A percentile compares a stretch with the other conserved stretches of the same genome.
phyloP scores from a whole-genome alignment of 2,113 vertebrate species.

The Callipepla squamata region DNA sequence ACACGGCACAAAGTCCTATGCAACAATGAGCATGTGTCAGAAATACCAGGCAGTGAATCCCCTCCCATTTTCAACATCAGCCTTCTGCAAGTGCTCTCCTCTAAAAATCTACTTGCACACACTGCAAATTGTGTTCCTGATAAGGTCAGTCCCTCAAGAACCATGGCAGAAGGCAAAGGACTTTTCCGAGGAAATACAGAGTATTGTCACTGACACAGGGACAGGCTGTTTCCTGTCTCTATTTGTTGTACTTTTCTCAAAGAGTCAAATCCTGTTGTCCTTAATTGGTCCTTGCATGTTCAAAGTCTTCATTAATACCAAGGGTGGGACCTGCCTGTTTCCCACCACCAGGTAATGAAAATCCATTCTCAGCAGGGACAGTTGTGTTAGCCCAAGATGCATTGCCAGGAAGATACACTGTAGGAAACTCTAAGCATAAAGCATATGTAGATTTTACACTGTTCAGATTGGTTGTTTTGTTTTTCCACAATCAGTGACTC shows the following conservation, averaged over 20 bases:
- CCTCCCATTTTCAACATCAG: not conserved
- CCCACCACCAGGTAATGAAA: not conserved
- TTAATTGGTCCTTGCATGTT: not conserved
- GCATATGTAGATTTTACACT: not conserved
- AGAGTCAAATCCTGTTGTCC: not conserved
- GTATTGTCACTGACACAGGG: not conserved
- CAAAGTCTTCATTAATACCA: not conserved
- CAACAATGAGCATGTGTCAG: not conserved
- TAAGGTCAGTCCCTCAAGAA: constrained; percentile 53
- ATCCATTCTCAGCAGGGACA: not conserved
- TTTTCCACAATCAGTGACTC: not conserved
- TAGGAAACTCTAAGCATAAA: not conserved
- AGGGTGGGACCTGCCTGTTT: not conserved
- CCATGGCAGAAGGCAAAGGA: constrained; percentile 49
- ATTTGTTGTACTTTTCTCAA: constrained; percentile 4
- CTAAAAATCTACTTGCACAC: not conserved
- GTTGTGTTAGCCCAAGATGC: not conserved
- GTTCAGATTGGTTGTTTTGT: not conserved
- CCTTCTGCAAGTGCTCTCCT: not conserved
- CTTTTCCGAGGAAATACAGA: constrained; percentile 52
- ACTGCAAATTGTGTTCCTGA: constrained; percentile 45
- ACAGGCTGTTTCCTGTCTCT: constrained; percentile 46
- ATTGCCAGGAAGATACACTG: not conserved
- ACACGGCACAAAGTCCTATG: not conserved
- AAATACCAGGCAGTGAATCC: not conserved